Evolutionary conservation across 2,113 vertebrate genomes (phyloP).

Genomic region (Sisor rabdophorus): DNA sequence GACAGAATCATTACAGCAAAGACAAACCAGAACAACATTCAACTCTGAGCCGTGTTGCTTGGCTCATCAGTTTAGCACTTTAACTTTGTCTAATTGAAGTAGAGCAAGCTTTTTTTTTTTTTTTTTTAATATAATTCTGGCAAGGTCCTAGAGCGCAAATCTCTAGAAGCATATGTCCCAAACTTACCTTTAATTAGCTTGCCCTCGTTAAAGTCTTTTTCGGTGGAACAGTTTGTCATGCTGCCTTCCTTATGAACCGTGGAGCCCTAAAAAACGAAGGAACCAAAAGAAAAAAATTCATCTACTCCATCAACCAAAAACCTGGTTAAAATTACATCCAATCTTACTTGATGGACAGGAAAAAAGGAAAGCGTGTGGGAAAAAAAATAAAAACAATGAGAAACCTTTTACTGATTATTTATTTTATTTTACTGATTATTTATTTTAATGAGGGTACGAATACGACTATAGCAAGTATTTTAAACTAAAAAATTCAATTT

Average conservation of each 20-base stretch:
- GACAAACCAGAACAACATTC: slow-evolving; percentile 1
- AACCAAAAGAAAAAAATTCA: slow-evolving; percentile 33
- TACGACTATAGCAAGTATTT: too few species aligned
- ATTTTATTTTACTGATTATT: too few species aligned
- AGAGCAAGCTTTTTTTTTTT: not conserved
- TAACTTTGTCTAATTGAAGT: not conserved
- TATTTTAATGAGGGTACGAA: too few species aligned
- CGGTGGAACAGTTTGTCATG: slow-evolving; percentile 47
- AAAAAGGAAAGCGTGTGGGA: too few species aligned
- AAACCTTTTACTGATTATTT: too few species aligned
- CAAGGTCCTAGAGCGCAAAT: not conserved
- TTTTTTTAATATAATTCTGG: not conserved
- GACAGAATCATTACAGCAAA: slow-evolving; percentile 21
- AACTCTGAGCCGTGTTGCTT: not conserved
- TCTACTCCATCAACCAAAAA: not conserved
- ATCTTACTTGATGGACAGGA: not conserved
- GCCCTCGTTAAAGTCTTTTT: slow-evolving; percentile 58
- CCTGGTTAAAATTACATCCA: not conserved
- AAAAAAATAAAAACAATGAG: too few species aligned
- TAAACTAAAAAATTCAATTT: too few species aligned
- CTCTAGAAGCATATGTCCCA: not conserved
- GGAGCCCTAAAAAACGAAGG: not conserved
- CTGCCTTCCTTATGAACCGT: slow-evolving; percentile 18
- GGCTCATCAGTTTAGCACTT: not conserved
- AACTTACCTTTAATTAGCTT: slow-evolving; percentile 70